Conservation (phyloP, 2,113 vertebrate genomes). For the Galeopterus variegatus region DNA sequence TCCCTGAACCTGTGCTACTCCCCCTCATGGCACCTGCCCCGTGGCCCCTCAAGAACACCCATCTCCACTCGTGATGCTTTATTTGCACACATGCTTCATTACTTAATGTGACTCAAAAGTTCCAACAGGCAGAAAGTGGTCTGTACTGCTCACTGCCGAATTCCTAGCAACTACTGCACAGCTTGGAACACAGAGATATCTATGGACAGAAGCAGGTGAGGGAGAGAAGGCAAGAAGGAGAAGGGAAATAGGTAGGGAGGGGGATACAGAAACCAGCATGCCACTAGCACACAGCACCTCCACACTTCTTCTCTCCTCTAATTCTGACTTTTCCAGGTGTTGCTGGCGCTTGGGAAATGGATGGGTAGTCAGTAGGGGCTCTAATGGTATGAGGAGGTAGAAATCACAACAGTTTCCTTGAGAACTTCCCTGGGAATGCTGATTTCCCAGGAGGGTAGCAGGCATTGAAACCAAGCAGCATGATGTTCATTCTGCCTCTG, state of each 20-base stretch:
- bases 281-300: too few species aligned
- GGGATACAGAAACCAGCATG: neutral
- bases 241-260: neutral
- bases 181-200: neutral
- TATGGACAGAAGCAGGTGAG: neutral
- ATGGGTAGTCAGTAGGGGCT: too few species aligned
- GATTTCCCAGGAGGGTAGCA: neutral
- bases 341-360: too few species aligned
- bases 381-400: too few species aligned
- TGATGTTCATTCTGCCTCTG: neutral
- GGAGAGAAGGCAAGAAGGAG: neutral
- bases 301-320: too few species aligned
- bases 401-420: neutral
- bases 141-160: neutral
- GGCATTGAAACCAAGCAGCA: neutral
- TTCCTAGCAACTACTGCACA: fast-evolving
- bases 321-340: too few species aligned
- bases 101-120: neutral
- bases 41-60: fast-evolving
- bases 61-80: neutral
- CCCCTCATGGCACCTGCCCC: fast-evolving
- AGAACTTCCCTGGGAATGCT: neutral
- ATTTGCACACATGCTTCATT: fast-evolving
- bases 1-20: too few species aligned
- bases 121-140: neutral